phyloP scores from a whole-genome alignment of 2,888 invertebrate species.

The Pogonocherus hispidulus region DNA sequence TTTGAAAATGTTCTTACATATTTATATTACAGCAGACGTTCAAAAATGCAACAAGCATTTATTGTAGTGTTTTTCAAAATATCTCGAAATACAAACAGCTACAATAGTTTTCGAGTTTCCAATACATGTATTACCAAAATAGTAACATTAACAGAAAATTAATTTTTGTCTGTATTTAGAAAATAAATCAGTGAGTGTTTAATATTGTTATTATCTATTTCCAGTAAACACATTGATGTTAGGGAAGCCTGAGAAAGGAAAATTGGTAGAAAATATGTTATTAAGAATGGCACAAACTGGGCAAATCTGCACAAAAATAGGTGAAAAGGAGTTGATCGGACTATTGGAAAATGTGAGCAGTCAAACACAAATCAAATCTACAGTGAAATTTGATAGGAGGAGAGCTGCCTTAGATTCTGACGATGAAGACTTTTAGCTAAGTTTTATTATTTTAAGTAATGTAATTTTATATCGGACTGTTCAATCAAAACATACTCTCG shows the following conservation, averaged over 20 bases:
- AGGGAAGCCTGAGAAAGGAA: slow-evolving; percentile 96
- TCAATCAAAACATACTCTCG: slow-evolving; percentile 17
- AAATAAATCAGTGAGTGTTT: no score
- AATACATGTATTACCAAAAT: no score
- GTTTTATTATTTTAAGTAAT: slow-evolving; percentile 45
- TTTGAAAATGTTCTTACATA: no score
- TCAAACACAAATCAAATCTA: slow-evolving; percentile 80
- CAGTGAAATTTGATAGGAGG: slow-evolving; percentile 92
- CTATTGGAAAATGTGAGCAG: slow-evolving; percentile 89
- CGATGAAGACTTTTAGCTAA: slow-evolving; percentile 76
- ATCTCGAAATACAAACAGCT: no score
- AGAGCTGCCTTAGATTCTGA: slow-evolving; percentile 90
- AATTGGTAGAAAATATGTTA: slow-evolving; percentile 94
- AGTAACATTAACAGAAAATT: no score
- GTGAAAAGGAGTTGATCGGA: slow-evolving; percentile 87
- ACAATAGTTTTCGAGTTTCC: no score
- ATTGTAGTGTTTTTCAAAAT: no score
- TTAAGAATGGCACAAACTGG: slow-evolving; percentile 94
- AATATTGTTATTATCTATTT: slow-evolving; percentile 60
- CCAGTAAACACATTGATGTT: slow-evolving; percentile 93
- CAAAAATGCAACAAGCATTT: no score
- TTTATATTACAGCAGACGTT: no score
- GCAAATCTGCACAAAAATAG: slow-evolving; percentile 86
- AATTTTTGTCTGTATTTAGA: no score
- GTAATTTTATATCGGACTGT: slow-evolving; percentile 21